Percentiles rank a stretch among this genome's conserved stretches.
These are phyloP conservation scores for Sesamia inferens DNA, from an alignment of 2,888 invertebrate genomes.

Conservation along the genomic window DNA sequence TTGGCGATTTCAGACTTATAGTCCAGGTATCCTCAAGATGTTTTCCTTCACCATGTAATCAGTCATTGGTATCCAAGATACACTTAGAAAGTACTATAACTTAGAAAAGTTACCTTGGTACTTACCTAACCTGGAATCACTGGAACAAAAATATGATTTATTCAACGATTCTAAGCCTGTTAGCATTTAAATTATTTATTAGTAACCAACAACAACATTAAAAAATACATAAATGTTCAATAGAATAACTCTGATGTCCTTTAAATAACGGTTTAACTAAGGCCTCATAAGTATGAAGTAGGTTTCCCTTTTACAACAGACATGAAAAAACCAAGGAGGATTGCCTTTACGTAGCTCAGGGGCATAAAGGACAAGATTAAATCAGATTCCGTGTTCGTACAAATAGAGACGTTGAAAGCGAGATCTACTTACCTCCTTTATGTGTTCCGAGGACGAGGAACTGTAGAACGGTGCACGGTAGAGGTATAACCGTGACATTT, in stretches of 20 bases:
- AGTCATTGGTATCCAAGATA: too few relatives aligned
- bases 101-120: too few relatives aligned
- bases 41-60: too few relatives aligned
- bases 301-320: slow-evolving; percentile 24
- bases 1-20: too few relatives aligned
- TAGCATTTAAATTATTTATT: too few relatives aligned
- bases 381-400: slow-evolving; percentile 32
- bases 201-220: too few relatives aligned
- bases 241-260: neutral
- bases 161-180: too few relatives aligned
- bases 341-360: slow-evolving; percentile 10
- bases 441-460: slow-evolving; percentile 12
- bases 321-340: slow-evolving; percentile 30
- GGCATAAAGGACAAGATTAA: slow-evolving; percentile 34
- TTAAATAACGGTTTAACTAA: neutral
- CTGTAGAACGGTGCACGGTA: neutral
- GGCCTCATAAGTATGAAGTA: slow-evolving; percentile 18
- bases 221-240: neutral
- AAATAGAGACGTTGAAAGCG: slow-evolving; percentile 19
- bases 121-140: too few relatives aligned
- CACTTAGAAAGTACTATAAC: too few relatives aligned
- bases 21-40: too few relatives aligned
- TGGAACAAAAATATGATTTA: too few relatives aligned
- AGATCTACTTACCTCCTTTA: slow-evolving; percentile 27
- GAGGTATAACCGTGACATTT: neutral